Evolutionary conservation across 2,888 invertebrate genomes (phyloP), one percentile per base, ranked within the genome.

Genomic region (Brachypalpus laphriformis): DNA sequence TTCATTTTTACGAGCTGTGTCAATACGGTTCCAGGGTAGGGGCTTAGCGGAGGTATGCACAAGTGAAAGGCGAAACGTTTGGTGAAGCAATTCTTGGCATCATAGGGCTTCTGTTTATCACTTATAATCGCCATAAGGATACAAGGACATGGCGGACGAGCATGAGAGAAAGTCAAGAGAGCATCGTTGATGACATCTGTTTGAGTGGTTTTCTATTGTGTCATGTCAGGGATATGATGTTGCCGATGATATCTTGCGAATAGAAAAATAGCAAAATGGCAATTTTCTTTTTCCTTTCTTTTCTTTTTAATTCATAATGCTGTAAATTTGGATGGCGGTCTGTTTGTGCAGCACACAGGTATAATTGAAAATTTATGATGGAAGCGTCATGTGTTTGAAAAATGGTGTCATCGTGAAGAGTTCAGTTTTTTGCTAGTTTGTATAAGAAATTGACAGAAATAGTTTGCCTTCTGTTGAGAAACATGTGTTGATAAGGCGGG

Each of bases 1-100:
- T 83, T 83, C 57, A 80, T 75, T 80, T 83, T 83, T 83, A 83
- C 68, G 83, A 83, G 80, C 80, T 70, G 63, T 80, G 56, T 80
- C 83, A 80, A 83, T 80, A 22, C 31, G 34, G 56, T 61, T 71
- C 4, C 22, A 28, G 49, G 59, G 42, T 51, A 45, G 51, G 45
- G 54, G 63, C 42, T 70, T 70, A 25, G 65, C 28, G 37, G 34
- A 82, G 82, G 82, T 80, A 59, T 1, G 11, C 37, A 34, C 3
- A 59, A 72, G 72, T 77, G 61, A 77, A 82, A 82, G 78, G 72
- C 72, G 65, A 66, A 72, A 78, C 63, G 70, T 77, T 77, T 74
- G 78, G 49, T 57, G 68, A 51, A 45, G 40, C 54, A 61, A 49
- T 5, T 25, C 72, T 66, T 57, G 16, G 8, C 31, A 31, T 34